Percentiles rank a stretch among this genome's conserved stretches.
phyloP scores from a whole-genome alignment of 2,888 invertebrate genomes.

The Acanthosepion esculentum region DNA sequence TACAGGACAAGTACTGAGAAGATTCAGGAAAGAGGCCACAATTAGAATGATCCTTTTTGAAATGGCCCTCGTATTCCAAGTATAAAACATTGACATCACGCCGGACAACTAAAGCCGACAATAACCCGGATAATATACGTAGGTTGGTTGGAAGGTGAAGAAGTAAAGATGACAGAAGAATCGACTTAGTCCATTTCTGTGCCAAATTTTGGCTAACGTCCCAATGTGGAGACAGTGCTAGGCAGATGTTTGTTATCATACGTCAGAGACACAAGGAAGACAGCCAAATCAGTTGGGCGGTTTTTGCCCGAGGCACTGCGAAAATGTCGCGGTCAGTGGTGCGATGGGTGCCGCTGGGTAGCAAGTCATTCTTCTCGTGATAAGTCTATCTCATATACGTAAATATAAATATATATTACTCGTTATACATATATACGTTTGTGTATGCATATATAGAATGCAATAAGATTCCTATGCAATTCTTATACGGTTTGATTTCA shows the following conservation, averaged over 20 bases:
- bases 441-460: not conserved
- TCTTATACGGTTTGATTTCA: too few species aligned
- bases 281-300: conserved; percentile 33
- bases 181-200: not conserved
- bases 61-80: not conserved
- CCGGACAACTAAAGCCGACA: not conserved
- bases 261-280: not conserved
- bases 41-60: not conserved
- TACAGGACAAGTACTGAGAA: not conserved
- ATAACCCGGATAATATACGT: not conserved
- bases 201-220: not conserved
- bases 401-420: not conserved
- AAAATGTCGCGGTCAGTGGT: not conserved
- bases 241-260: conserved; percentile 4
- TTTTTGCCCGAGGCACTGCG: not conserved
- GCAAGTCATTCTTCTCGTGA: not conserved
- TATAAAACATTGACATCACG: not conserved
- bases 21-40: not conserved
- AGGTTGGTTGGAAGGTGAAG: not conserved
- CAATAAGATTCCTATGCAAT: too few species aligned
- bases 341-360: not conserved
- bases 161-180: not conserved
- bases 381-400: not conserved
- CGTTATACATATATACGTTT: not conserved
- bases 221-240: not conserved